Evolutionary conservation across 1,140 invertebrate species (phyloP), one percentile per base, ranked within the genome.

Genomic region (Drosophila bocki): DNA sequence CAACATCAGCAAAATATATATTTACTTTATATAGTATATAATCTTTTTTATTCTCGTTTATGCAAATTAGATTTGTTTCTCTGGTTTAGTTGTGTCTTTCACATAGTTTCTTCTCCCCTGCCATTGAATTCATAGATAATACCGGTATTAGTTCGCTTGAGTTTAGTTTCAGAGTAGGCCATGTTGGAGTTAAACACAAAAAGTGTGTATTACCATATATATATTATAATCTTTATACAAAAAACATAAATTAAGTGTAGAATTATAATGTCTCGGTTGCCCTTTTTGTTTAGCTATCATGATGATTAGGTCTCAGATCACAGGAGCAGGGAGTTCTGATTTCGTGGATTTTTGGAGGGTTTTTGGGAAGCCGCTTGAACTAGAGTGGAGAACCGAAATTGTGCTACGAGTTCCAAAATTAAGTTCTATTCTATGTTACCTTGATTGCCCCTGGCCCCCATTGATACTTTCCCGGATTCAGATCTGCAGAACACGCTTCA

Each of bases 401-500:
- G 74, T 82, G 83, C 83, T 68, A 80, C 60, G 71, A 63, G 59
- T 72, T 72, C 59, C 29, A 60, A 59, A 39, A 72, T 67, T n/a
- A 50, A 42, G 65, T 69, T 50, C 41, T 82, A 82, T 69, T 48
- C 80, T 78, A 56, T 1, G 53, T 56, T 56, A 84, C 59, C 41
- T 48, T 60, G 37, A 85, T 65, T 83, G 65, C 63, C 44, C 45
- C 78, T 35, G 22, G 65, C 33, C 39, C 29, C 33, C 19, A 56
- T 53, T 53, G 44, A 22, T 50, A 35, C 15, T 15, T 37, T 26
- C 7, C 13, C 11, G 19, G 17, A 5, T n/a, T 91, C 70, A 91
- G 39, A 91, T 80, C 72, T 91, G 86, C 26, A 93, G 68, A 32
- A 93, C 81, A 8, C 77, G 80, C 71, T 93, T 92, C 32, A 93